A percentile compares a stretch with the other conserved stretches of the same genome.
Conservation (phyloP, 2,797 vertebrate species). For the Megaceryle alcyon region DNA sequence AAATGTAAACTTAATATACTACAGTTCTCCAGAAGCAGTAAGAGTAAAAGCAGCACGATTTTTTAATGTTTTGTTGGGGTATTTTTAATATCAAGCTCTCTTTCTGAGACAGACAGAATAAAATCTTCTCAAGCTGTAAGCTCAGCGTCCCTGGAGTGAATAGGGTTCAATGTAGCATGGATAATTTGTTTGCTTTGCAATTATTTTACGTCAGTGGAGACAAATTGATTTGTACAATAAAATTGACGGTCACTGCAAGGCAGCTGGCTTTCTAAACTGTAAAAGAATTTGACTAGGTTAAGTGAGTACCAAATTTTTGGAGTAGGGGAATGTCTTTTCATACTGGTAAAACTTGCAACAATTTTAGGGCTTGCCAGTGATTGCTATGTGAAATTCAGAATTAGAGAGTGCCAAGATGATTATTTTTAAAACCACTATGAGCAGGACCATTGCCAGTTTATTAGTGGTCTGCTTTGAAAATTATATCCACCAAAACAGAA, state of each 20-base stretch:
- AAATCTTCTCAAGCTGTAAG: slow-evolving; percentile 73
- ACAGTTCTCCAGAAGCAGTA: not conserved
- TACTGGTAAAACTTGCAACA: slow-evolving; percentile 20
- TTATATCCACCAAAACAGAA: not conserved
- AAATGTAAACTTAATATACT: slow-evolving; percentile 62
- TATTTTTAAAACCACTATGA: not conserved
- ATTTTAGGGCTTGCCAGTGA: not conserved
- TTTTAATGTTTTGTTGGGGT: not conserved
- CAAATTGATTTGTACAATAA: slow-evolving; percentile 92
- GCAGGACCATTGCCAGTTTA: not conserved
- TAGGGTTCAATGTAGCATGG: slow-evolving; percentile 88
- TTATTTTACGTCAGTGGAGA: slow-evolving; percentile 97
- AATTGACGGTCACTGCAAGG: slow-evolving; percentile 83
- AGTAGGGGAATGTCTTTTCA: not conserved
- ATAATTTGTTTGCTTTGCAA: slow-evolving; percentile 98
- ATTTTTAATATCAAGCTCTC: slow-evolving; percentile 27
- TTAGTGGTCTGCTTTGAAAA: not conserved
- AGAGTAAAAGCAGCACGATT: slow-evolving; percentile 1
- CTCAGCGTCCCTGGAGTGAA: slow-evolving; percentile 84
- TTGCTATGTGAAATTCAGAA: slow-evolving; percentile 7
- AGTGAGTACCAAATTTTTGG: slow-evolving; percentile 56
- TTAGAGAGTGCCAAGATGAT: not conserved
- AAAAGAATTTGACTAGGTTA: slow-evolving; percentile 79
- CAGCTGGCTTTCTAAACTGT: slow-evolving; percentile 68
- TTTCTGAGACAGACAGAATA: slow-evolving; percentile 61